A percentile compares a stretch with the other conserved stretches of the same genome.
Conservation (phyloP, 2,888 invertebrate species). For the Rotaria socialis region DNA sequence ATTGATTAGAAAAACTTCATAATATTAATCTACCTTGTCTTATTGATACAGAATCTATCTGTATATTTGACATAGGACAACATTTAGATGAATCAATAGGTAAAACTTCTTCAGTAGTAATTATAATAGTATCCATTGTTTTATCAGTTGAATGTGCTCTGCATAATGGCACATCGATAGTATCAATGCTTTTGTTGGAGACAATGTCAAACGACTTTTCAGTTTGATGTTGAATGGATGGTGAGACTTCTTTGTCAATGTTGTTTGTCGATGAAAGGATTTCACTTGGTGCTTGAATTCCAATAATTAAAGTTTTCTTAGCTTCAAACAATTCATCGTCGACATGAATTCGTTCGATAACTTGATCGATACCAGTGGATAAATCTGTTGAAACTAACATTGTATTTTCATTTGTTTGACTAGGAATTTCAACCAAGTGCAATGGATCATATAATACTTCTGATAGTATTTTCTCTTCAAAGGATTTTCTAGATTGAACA, state of each 20-base stretch:
- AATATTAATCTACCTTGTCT: background rate
- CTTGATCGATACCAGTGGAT: background rate
- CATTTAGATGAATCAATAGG: background rate
- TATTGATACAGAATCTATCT: background rate
- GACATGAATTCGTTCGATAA: background rate
- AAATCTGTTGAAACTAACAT: background rate
- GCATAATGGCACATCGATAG: background rate
- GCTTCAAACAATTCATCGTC: background rate
- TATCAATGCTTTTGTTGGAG: background rate
- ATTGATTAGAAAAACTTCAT: background rate
- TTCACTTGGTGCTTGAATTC: background rate
- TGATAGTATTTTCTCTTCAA: background rate
- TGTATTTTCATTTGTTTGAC: background rate
- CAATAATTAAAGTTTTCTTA: background rate
- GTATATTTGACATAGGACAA: background rate
- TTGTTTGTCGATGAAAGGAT: too few species aligned
- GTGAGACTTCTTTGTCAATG: background rate
- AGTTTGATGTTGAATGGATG: background rate
- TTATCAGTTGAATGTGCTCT: background rate
- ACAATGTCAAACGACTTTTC: background rate
- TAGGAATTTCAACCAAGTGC: background rate
- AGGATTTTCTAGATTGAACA: background rate
- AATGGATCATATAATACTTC: background rate
- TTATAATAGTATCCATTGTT: background rate
- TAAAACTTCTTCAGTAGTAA: background rate